phyloP scores from a whole-genome alignment of 2,888 invertebrate genomes.

The Teleogryllus oceanicus region DNA sequence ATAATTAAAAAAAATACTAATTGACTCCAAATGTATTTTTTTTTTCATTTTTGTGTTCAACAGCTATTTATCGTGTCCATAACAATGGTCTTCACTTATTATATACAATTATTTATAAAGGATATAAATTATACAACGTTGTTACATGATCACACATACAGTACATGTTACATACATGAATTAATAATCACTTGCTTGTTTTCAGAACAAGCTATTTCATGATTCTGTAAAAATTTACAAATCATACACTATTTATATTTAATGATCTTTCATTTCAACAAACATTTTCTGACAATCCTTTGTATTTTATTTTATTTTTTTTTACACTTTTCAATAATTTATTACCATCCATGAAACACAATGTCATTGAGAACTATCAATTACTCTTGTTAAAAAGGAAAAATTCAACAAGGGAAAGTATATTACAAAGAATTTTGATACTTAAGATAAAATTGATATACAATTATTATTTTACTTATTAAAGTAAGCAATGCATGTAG shows the following conservation, averaged over 20 bases:
- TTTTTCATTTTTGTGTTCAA: neutral
- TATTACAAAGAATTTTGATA: slow-evolving; percentile 30
- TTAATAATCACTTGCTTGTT: too few relatives aligned
- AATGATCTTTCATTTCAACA: too few relatives aligned
- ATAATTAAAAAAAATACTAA: slow-evolving; percentile 11
- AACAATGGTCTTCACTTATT: neutral
- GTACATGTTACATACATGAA: too few relatives aligned
- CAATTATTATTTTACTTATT: neutral
- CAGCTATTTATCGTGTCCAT: neutral
- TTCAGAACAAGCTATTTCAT: too few relatives aligned
- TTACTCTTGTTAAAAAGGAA: neutral
- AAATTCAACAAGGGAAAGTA: slow-evolving; percentile 26
- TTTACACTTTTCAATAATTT: slow-evolving; percentile 7
- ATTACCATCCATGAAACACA: neutral
- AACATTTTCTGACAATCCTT: too few relatives aligned
- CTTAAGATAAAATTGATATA: slow-evolving; percentile 22
- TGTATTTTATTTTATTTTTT: neutral
- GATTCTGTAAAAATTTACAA: too few relatives aligned
- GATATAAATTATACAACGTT: too few relatives aligned
- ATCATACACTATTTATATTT: too few relatives aligned
- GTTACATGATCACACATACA: too few relatives aligned
- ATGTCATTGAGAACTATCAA: neutral
- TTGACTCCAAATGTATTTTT: slow-evolving; percentile 1
- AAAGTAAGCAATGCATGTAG: slow-evolving; percentile 1
- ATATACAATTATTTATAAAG: too few relatives aligned